Evolutionary conservation across 37 sponge, comb jelly and placozoan species (phyloP).

Genomic region (Diacarnus erythraeanus): DNA sequence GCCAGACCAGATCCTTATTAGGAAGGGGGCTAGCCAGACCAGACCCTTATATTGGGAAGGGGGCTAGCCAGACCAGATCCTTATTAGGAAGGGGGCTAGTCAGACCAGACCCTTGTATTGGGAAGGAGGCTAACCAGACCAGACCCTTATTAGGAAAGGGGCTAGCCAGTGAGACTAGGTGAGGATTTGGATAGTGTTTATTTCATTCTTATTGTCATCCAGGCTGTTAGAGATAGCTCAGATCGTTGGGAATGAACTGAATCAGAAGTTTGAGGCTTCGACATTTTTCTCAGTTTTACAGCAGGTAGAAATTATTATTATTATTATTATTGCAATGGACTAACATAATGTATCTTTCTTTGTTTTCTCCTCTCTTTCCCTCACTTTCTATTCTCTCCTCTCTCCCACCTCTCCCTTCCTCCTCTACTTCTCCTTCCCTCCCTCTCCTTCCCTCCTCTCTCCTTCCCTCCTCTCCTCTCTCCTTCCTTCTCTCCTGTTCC

Average conservation of each 20-base stretch:
- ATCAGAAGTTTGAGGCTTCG: not conserved
- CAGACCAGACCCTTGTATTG: too few relatives aligned
- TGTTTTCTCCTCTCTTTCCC: not conserved
- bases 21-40: too few relatives aligned
- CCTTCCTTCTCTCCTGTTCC: not conserved
- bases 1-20: too few relatives aligned
- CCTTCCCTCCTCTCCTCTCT: not conserved
- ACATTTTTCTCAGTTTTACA: not conserved
- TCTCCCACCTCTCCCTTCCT: not conserved
- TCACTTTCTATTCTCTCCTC: not conserved
- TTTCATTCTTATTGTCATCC: not conserved
- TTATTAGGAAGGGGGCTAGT: too few relatives aligned
- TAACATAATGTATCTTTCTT: too few relatives aligned
- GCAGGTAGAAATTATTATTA: not conserved
- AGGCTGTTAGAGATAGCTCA: not conserved
- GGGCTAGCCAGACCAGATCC: too few relatives aligned
- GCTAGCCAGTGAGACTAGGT: too few relatives aligned
- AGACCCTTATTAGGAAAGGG: too few relatives aligned
- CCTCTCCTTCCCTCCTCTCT: not conserved
- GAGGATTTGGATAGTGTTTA: not conserved
- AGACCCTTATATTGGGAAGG: too few relatives aligned
- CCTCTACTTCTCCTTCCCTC: not conserved
- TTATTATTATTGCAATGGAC: too few relatives aligned
- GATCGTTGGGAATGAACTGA: not conserved
- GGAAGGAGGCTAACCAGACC: too few relatives aligned